Percentiles rank a stretch among this genome's conserved stretches.
Conservation (phyloP, 2,797 vertebrate genomes). For the Hirundo rustica region DNA sequence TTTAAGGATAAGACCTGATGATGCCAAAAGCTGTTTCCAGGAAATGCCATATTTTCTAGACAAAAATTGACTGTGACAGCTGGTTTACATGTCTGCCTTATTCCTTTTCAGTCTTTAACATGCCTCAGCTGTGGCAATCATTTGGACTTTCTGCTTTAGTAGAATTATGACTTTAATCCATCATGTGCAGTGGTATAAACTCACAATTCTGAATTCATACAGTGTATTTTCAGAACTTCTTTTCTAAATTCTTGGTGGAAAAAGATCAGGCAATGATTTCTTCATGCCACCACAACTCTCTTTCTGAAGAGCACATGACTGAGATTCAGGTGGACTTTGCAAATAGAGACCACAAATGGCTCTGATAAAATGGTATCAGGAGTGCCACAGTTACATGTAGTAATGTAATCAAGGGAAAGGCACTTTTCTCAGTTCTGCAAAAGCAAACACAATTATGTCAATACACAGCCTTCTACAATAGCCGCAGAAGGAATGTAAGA, state of each 20-base stretch:
- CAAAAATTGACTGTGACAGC: not conserved
- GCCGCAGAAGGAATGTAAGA: not conserved
- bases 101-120: not conserved
- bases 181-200: not conserved
- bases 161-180: not conserved
- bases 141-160: not conserved
- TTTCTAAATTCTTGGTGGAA: not conserved
- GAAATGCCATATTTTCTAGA: not conserved
- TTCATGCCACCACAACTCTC: not conserved
- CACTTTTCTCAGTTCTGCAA: not conserved
- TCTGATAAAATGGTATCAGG: not conserved
- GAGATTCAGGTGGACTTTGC: not conserved
- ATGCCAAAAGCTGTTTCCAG: not conserved
- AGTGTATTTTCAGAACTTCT: not conserved
- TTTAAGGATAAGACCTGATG: not conserved
- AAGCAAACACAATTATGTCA: not conserved
- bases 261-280: not conserved
- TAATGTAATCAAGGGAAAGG: not conserved
- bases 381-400: not conserved
- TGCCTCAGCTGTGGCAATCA: not conserved
- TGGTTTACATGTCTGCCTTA: not conserved
- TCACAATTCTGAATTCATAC: too few species aligned
- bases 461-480: rapidly evolving
- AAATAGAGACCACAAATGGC: not conserved
- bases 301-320: not conserved